phyloP scores from a whole-genome alignment of 2,888 invertebrate species.

The Hydroisotoma schaefferi region DNA sequence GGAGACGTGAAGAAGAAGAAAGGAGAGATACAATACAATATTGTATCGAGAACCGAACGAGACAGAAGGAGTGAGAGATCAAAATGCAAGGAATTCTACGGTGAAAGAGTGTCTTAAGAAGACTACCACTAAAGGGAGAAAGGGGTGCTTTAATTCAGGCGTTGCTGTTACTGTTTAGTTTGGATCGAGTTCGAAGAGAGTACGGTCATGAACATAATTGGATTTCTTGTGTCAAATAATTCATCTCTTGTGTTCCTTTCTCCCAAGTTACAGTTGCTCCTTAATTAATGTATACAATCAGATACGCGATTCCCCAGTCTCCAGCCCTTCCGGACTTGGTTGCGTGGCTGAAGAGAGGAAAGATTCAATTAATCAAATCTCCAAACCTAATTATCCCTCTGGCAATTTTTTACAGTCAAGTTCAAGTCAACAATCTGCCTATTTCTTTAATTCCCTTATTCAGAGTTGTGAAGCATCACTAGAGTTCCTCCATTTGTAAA shows the following conservation, averaged over 20 bases:
- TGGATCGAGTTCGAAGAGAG: neutral
- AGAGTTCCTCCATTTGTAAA: too few relatives aligned
- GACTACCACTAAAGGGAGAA: too few relatives aligned
- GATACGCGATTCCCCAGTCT: conserved; percentile 2
- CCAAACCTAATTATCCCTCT: conserved; percentile 20
- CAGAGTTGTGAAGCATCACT: too few relatives aligned
- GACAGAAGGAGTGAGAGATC: too few relatives aligned
- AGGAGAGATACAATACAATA: too few relatives aligned
- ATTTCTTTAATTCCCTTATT: neutral
- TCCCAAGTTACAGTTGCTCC: conserved; percentile 2
- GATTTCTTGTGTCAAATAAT: conserved; percentile 27
- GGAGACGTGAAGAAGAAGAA: too few relatives aligned
- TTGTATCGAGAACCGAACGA: too few relatives aligned
- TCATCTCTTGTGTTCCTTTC: conserved; percentile 1
- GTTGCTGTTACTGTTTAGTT: neutral
- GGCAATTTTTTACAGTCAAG: conserved; percentile 13
- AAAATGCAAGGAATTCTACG: too few relatives aligned
- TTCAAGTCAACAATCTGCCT: conserved; percentile 5
- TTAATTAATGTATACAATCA: conserved; percentile 14
- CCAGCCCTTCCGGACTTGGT: neutral
- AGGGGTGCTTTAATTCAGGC: too few relatives aligned
- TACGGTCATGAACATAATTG: conserved; percentile 13
- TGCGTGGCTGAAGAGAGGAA: conserved; percentile 4
- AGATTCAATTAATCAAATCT: conserved; percentile 23
- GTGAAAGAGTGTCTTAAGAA: too few relatives aligned